Evolutionary conservation across 2,888 invertebrate genomes (phyloP), one percentile per base, ranked within the genome.

Genomic region (Tyria jacobaeae): DNA sequence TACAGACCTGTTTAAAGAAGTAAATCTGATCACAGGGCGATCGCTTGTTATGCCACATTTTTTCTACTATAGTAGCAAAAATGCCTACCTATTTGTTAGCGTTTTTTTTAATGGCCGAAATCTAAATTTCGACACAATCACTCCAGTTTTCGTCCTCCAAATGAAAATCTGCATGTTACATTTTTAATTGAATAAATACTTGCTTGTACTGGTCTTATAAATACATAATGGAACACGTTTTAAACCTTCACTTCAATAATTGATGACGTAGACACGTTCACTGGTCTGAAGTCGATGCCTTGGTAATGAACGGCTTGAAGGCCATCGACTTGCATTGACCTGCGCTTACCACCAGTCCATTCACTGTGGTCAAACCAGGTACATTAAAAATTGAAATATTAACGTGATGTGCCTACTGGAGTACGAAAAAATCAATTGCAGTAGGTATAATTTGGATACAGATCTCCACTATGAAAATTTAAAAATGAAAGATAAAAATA

Each of bases 291-390:
- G 49, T 51, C 48, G 55, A 55, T 60, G 60, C 62, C 62, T 66
- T 65, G 60, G 49, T 60, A 65, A 60, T 62, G 70, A 68, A 62
- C 63, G 60, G 7, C 17, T 41, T 62, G 65, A 73, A 73, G 73
- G 72, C 64, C 64, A 41, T n/a, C 64, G 21, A 34, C 57, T 60
- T 31, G 24, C 31, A 52, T 34, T 58, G 54, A 58, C 58, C 52
- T 61, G 54, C 17, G 62, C 44, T 24, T 7, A 50, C 14, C 56
- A 56, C 24, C 49, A 24, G 39, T 31, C 25, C 64, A 64, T 50
- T 61, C 54, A 47, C 61, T 64, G 37, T 25, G 44, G 37, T 27
- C 34, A 44, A 27, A 60, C 60, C 60, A 60, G 52, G 47, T 59
- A 9, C 24, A 15, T 37, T n/a, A 21, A n/a, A 25, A 41, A 41